Conservation (phyloP, 2,113 vertebrate species). For the Diadophis punctatus region DNA sequence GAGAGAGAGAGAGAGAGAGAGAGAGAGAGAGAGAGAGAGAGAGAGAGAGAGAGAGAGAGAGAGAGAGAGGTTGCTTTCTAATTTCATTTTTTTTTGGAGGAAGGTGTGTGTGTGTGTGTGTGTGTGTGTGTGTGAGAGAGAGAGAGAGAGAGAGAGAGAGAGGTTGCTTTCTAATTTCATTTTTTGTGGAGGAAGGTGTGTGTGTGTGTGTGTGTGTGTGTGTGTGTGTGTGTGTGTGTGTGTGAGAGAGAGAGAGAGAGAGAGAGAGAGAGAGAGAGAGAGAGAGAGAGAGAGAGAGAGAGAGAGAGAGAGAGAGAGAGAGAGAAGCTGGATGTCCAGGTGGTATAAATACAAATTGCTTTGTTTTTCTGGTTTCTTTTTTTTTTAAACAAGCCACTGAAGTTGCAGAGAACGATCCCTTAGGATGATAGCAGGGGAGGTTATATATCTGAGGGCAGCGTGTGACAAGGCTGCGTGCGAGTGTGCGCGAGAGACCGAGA, state of each 20-base stretch:
- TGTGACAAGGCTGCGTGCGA: slow-evolving; percentile 5
- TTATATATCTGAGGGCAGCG: slow-evolving; percentile 60
- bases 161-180: not conserved
- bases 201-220: too few species aligned
- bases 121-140: not conserved
- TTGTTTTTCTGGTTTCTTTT: slow-evolving; percentile 67
- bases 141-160: not conserved
- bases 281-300: not conserved
- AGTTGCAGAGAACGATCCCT: slow-evolving; percentile 57
- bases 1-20: too few species aligned
- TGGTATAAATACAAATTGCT: slow-evolving; percentile 49
- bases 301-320: too few species aligned
- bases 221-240: too few species aligned
- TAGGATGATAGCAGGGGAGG: slow-evolving; percentile 71
- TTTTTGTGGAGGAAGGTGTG: not conserved
- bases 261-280: too few species aligned
- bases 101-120: not conserved
- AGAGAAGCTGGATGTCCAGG: not conserved
- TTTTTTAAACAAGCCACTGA: slow-evolving; percentile 64
- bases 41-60: too few species aligned
- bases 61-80: not conserved
- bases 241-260: too few species aligned
- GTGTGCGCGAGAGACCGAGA: slow-evolving; percentile 51
- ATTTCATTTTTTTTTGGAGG: not conserved
- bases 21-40: too few species aligned